Conservation (phyloP, 2,888 invertebrate genomes). For the Clanis bilineata region DNA sequence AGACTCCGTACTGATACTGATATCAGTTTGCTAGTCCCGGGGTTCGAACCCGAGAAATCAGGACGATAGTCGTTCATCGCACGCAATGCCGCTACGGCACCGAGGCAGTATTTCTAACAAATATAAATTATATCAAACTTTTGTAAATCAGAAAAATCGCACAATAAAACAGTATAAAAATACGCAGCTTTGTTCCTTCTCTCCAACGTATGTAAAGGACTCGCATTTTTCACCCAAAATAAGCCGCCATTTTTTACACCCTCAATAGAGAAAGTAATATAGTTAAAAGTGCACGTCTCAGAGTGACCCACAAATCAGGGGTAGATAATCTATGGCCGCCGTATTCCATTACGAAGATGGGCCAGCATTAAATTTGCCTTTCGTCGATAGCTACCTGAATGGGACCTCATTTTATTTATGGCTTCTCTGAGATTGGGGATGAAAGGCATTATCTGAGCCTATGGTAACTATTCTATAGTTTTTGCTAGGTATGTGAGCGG, state of each 20-base stretch:
- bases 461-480: not conserved
- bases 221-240: not conserved
- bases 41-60: too few species aligned
- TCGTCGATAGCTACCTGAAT: constrained; percentile 22
- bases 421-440: not conserved
- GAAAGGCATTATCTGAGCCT: not conserved
- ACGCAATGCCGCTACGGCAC: too few species aligned
- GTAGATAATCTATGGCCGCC: constrained; percentile 35
- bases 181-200: too few species aligned
- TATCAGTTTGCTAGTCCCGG: too few species aligned
- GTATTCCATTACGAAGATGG: constrained; percentile 50
- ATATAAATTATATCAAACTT: too few species aligned
- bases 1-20: too few species aligned
- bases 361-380: constrained; percentile 34
- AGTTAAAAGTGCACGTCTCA: constrained; percentile 9
- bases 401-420: constrained; percentile 21
- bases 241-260: not conserved
- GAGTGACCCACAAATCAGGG: constrained; percentile 16
- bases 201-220: too few species aligned
- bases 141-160: too few species aligned
- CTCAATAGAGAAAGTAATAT: not conserved
- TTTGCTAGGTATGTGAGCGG: not conserved
- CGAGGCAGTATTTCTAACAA: too few species aligned
- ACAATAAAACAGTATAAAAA: too few species aligned
- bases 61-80: too few species aligned